These are phyloP conservation scores for Elmis aenea DNA, from an alignment of 2,888 invertebrate genomes.

Conservation along the genomic window DNA sequence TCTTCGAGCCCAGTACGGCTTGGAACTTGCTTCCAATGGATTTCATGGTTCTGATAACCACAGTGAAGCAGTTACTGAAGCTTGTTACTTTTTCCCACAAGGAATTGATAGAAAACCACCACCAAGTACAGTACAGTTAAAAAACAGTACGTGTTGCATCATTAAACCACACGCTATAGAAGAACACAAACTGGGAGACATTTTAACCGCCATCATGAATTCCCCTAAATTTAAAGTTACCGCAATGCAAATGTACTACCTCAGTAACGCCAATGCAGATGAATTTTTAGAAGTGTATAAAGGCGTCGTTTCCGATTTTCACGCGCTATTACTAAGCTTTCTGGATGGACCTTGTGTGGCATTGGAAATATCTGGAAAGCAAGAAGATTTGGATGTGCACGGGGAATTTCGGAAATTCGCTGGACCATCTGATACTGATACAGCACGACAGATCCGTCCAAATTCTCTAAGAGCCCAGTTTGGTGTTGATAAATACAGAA, in stretches of 20 bases:
- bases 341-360: constrained; percentile 82
- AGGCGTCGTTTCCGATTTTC: constrained; percentile 70
- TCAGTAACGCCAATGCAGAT: constrained; percentile 78
- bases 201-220: constrained; percentile 67
- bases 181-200: constrained; percentile 66
- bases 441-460: constrained; percentile 79
- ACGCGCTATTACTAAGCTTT: constrained; percentile 81
- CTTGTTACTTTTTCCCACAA: constrained; percentile 60
- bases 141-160: constrained; percentile 73
- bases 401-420: constrained; percentile 75
- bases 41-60: constrained; percentile 60
- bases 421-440: constrained; percentile 89
- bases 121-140: constrained; percentile 52
- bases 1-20: constrained; percentile 63
- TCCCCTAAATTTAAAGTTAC: constrained; percentile 70
- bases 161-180: constrained; percentile 87
- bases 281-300: constrained; percentile 93
- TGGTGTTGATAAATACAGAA: constrained; percentile 76
- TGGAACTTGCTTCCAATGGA: constrained; percentile 62
- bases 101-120: constrained; percentile 30
- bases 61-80: constrained; percentile 52
- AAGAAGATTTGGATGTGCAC: constrained; percentile 53
- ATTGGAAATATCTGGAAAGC: constrained; percentile 70
- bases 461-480: constrained; percentile 78
- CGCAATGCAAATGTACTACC: constrained; percentile 72